Conservation (phyloP, 2,113 vertebrate species). For the Dicaeum eximium region DNA sequence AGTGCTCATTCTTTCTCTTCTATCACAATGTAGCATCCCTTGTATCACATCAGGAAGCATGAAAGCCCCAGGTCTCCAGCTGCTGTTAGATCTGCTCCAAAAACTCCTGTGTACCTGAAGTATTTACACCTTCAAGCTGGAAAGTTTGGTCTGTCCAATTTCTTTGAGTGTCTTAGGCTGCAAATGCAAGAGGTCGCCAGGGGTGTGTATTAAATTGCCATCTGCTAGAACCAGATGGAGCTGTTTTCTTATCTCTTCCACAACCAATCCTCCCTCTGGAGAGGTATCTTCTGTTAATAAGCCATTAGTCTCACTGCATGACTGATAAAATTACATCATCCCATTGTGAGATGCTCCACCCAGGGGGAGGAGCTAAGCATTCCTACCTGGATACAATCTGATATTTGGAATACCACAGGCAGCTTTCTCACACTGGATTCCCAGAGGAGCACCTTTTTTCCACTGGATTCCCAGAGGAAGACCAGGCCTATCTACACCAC, state of each 20-base stretch:
- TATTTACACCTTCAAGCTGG: neutral
- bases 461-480: neutral
- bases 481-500: neutral
- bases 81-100: neutral
- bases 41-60: neutral
- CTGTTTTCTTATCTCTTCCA: neutral
- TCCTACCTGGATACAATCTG: neutral
- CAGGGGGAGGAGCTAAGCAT: neutral
- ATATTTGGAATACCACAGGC: too few relatives aligned
- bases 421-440: neutral
- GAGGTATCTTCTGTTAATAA: neutral
- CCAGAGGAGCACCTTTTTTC: neutral
- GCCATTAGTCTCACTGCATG: neutral
- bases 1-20: neutral
- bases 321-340: neutral
- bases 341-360: neutral
- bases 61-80: neutral
- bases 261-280: neutral
- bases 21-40: fast-evolving
- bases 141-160: neutral
- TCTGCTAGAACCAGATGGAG: neutral
- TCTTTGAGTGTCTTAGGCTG: neutral
- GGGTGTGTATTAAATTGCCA: neutral
- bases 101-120: neutral
- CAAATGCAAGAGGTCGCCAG: neutral